These are phyloP conservation scores for Lasiurus cinereus DNA, from an alignment of 2,113 vertebrate species.

Conservation along the genomic window DNA sequence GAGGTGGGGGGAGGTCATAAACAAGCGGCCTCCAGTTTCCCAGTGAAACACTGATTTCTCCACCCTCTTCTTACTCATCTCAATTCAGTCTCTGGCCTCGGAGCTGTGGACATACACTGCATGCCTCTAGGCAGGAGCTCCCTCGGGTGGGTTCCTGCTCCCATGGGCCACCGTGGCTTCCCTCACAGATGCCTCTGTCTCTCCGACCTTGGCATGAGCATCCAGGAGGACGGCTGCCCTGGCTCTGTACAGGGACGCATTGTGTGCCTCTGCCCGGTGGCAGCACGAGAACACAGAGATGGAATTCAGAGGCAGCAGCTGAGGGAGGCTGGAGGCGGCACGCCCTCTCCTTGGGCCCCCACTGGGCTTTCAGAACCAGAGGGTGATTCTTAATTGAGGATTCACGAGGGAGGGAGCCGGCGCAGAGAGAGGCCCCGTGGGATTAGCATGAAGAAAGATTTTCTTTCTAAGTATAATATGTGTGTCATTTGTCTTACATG, in stretches of 20 bases:
- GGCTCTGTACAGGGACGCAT: background rate
- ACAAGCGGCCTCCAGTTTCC: background rate
- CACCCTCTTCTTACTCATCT: background rate
- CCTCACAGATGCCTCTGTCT: constrained; percentile 6
- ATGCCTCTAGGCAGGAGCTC: background rate
- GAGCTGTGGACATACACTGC: background rate
- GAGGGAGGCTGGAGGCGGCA: background rate
- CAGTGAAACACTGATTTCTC: background rate
- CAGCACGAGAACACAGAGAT: background rate
- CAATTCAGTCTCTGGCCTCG: background rate
- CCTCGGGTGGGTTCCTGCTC: background rate
- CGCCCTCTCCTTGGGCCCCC: background rate
- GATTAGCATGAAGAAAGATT: background rate
- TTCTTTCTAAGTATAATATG: constrained; percentile 14
- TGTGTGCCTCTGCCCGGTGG: background rate
- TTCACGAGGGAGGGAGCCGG: background rate
- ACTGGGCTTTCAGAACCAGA: background rate
- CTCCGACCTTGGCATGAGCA: background rate
- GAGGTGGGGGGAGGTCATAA: background rate
- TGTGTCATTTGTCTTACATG: constrained; percentile 39
- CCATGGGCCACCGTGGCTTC: background rate
- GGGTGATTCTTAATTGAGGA: background rate
- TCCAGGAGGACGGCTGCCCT: background rate
- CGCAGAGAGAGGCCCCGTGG: background rate
- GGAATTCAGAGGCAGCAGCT: constrained; percentile 52